phyloP scores from a whole-genome alignment of 2,888 invertebrate genomes.

The Bombyx huttoni region DNA sequence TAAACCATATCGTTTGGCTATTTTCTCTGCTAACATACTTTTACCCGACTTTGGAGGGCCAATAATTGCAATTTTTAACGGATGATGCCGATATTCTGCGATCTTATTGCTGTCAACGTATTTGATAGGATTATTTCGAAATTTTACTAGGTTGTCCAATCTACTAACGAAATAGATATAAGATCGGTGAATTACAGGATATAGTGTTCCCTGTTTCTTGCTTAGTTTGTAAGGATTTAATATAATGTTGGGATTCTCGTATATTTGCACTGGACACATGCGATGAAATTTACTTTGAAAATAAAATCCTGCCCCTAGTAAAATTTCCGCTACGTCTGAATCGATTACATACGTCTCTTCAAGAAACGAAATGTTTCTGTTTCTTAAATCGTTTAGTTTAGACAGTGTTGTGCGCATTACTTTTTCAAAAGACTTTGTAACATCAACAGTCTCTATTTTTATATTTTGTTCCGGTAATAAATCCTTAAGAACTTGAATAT shows the following conservation, averaged over 20 bases:
- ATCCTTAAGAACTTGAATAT: conserved; percentile 44
- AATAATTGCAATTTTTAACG: conserved; percentile 68
- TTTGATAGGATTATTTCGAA: conserved; percentile 69
- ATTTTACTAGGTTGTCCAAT: conserved; percentile 52
- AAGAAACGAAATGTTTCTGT: conserved; percentile 62
- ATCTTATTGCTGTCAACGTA: conserved; percentile 56
- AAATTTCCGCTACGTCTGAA: conserved; percentile 66
- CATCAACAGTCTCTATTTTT: conserved; percentile 48
- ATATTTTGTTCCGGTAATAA: conserved; percentile 50
- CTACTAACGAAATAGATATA: conserved; percentile 74
- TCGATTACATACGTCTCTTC: conserved; percentile 71
- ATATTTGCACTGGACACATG: conserved; percentile 76
- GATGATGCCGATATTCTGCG: conserved; percentile 52
- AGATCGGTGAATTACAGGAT: conserved; percentile 70
- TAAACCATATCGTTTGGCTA: conserved; percentile 66
- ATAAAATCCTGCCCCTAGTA: conserved; percentile 72
- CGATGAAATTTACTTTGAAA: conserved; percentile 76
- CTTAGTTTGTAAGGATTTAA: conserved; percentile 58
- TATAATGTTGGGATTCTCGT: conserved; percentile 54
- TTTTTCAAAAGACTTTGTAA: conserved; percentile 37
- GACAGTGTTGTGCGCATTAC: conserved; percentile 28
- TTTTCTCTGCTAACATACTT: conserved; percentile 67
- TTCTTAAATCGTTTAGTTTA: conserved; percentile 37
- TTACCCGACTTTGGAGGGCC: conserved; percentile 77
- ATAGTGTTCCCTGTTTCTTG: conserved; percentile 49